These are phyloP conservation scores for Calliphora vicina DNA, from an alignment of 1,140 invertebrate genomes.

Conservation along the genomic window DNA sequence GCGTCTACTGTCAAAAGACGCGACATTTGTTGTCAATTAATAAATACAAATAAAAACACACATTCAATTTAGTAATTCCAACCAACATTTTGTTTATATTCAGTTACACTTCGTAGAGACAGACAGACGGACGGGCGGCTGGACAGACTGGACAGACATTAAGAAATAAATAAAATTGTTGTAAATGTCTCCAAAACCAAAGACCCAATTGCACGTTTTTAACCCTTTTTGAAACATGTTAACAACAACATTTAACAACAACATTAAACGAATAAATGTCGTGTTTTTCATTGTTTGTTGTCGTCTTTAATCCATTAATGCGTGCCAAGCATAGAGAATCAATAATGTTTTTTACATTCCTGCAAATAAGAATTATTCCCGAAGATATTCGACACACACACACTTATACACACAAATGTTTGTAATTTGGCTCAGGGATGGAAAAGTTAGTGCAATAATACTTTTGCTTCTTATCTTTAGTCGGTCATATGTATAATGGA, in stretches of 20 bases:
- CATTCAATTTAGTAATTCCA: not conserved
- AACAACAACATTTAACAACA: not conserved
- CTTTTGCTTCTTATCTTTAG: too few species aligned
- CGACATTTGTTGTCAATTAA: constrained; percentile 35
- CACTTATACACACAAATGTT: too few species aligned
- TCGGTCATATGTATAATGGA: too few species aligned
- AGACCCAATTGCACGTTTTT: constrained; percentile 19
- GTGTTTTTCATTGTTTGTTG: not conserved
- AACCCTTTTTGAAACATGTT: constrained; percentile 21
- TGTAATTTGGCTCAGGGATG: too few species aligned
- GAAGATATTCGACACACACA: too few species aligned
- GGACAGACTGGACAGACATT: not conserved
- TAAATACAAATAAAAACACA: constrained; percentile 29
- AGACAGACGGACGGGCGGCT: not conserved
- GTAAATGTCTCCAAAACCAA: not conserved
- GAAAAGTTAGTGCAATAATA: too few species aligned
- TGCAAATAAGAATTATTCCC: not conserved
- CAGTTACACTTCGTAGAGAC: not conserved
- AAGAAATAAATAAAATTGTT: not conserved
- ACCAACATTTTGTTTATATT: too few species aligned
- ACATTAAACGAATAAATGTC: not conserved
- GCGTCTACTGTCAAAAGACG: constrained; percentile 24
- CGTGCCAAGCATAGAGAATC: constrained; percentile 28
- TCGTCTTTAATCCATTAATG: constrained; percentile 20
- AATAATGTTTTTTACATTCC: not conserved